Evolutionary conservation across 2,888 invertebrate species (phyloP), one percentile per base, ranked within the genome.

Genomic region (Chrysodeixis includens): DNA sequence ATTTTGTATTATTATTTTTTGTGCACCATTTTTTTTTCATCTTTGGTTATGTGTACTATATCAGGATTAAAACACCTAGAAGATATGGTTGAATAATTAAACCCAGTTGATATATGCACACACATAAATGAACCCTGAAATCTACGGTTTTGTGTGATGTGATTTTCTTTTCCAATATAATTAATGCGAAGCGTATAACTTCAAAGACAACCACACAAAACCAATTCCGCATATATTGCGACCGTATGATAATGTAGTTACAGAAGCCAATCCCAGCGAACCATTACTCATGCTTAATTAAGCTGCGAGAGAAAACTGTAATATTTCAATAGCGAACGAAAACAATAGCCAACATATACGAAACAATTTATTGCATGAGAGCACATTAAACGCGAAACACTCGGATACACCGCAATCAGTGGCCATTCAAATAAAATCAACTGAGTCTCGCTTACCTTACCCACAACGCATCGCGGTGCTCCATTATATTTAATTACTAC

Each of bases 371-470:
- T 54, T 30, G 26, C n/a, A 54, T 30, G 54, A 30, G 30, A 30
- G 54, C 54, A 16, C 54, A 54, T 54, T 54, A 30, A 54, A 30
- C 16, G 54, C 8, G 26, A 52, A 40, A 40, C 40, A 40, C 40
- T n/a, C 40, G n/a, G 40, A 40, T 40, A 40, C 40, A 40, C 40
- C 40, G 40, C 40, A 58, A 58, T 18, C 6, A 44, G 54, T 30
- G 20, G 56, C 57, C 62, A 60, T 70, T 65, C 60, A 60, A 73
- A 58, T 70, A 59, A 74, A 66, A 56, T 62, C 61, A 61, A 64
- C 44, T n/a, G 35, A 10, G 53, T 55, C 46, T 18, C 54, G 51
- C 53, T 64, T 26, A 35, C 52, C 52, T 64, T 16, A 55, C 53
- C 60, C 30, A 18, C 40, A 30, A 8, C 20, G 32, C 26, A 59